Evolutionary conservation across 2,888 invertebrate species (phyloP), one percentile per base, ranked within the genome.

Genomic region (Acleris literana): DNA sequence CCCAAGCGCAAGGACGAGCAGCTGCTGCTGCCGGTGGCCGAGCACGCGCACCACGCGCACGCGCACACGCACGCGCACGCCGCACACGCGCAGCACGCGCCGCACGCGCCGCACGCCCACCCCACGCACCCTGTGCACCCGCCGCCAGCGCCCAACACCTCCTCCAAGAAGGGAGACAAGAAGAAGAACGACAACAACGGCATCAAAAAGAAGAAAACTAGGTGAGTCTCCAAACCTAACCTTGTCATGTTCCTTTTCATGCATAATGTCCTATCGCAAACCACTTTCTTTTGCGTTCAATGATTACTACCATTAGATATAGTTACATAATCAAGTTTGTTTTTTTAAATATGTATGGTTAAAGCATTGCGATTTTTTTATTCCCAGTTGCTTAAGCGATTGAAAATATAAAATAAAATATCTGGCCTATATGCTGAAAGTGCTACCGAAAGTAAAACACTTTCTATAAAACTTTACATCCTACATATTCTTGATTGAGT

Each of bases 171-270:
- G 75, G 96, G 96, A 79, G 96, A 95, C 63, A 96, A 96, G 85
- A 96, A 97, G 87, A 97, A 97, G 85, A 94, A 94, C 76, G 97
- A 97, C 83, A 97, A 96, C 77, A 97, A 96, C 83, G 97, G 97
- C 56, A 96, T 97, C 46, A 97, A 97, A 86, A 97, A 97, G 91
- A 97, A 97, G 89, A 97, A 97, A 92, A 97, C 97, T 63, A 96
- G 97, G 97, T 97, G 85, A 74, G 82, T 6, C 25, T 25, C 25
- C 44, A 1, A 13, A 11, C 11, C 9, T 9, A 5, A 4, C 16
- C 17, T 13, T 39, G 25, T 9, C 22, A 5, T 25, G n/a, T 52
- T 25, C n/a, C 22, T 46, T 9, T 5, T 2, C 25, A 33, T 22
- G 20, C 25, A n/a, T 13, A 17, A 5, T 46, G 16, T 54, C 16